phyloP scores from a whole-genome alignment of 2,113 vertebrate species.

The Lasiurus cinereus region DNA sequence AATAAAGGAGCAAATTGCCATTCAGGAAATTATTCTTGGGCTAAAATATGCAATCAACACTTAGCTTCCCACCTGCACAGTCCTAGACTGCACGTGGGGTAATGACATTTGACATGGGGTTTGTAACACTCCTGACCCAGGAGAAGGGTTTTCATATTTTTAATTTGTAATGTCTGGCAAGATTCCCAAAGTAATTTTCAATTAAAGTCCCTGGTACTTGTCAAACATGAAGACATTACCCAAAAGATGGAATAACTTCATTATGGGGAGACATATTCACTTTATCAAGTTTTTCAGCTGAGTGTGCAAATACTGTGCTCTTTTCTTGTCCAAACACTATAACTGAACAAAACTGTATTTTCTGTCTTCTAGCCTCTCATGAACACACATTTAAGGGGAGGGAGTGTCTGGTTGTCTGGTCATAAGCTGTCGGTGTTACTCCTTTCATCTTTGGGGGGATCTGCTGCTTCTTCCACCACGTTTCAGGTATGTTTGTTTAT shows the following conservation, averaged over 20 bases:
- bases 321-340: background rate
- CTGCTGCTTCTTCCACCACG: background rate
- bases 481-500: background rate
- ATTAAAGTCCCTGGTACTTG: conserved; percentile 90
- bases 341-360: background rate
- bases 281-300: conserved; percentile 66
- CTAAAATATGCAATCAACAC: conserved; percentile 86
- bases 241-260: conserved; percentile 90
- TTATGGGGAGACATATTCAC: conserved; percentile 79
- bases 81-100: conserved; percentile 79
- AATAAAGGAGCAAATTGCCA: conserved; percentile 85
- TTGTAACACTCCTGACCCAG: conserved; percentile 87
- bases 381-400: background rate
- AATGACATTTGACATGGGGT: conserved; percentile 86
- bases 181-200: conserved; percentile 89
- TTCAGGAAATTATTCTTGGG: conserved; percentile 87
- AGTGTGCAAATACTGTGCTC: conserved; percentile 60
- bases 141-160: conserved; percentile 85
- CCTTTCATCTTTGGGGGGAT: background rate
- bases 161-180: conserved; percentile 88
- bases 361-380: background rate
- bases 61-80: conserved; percentile 88
- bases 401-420: background rate
- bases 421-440: no score
- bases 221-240: conserved; percentile 87